Percentiles rank a stretch among this genome's conserved stretches.
Evolutionary conservation across 2,888 invertebrate species (phyloP).

Genomic region (Hesperia comma): DNA sequence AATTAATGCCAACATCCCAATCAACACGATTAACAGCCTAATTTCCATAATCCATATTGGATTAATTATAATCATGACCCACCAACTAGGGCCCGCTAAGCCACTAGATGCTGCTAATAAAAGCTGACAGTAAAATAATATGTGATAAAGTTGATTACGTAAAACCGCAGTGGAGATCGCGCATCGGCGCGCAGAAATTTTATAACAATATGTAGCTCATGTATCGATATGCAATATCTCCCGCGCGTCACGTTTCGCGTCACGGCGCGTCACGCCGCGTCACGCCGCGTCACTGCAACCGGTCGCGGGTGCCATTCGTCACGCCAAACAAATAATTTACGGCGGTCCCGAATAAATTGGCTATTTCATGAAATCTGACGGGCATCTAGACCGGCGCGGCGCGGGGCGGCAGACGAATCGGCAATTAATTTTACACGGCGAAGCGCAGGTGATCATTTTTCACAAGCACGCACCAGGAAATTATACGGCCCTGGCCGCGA

Average conservation of each 20-base stretch:
- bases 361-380: conserved; percentile 17
- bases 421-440: neutral
- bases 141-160: neutral
- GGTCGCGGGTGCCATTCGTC: conserved; percentile 14
- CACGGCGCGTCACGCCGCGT: conserved; percentile 8
- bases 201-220: conserved; percentile 20
- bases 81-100: no score
- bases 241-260: neutral
- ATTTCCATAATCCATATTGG: no score
- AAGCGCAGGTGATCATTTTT: no score
- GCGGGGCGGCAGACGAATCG: neutral
- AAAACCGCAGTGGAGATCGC: neutral
- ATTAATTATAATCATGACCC: no score
- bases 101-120: no score
- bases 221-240: conserved; percentile 27
- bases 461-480: no score
- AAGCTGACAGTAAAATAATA: no score
- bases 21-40: no score
- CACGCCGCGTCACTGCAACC: conserved; percentile 11
- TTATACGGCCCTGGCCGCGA: no score
- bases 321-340: conserved; percentile 22
- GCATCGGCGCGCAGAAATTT: conserved; percentile 9
- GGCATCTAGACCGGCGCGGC: neutral
- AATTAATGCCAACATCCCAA: no score
- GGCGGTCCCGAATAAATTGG: conserved; percentile 22